Conservation (phyloP, 2,113 vertebrate genomes). For the Echinops telfairi region DNA sequence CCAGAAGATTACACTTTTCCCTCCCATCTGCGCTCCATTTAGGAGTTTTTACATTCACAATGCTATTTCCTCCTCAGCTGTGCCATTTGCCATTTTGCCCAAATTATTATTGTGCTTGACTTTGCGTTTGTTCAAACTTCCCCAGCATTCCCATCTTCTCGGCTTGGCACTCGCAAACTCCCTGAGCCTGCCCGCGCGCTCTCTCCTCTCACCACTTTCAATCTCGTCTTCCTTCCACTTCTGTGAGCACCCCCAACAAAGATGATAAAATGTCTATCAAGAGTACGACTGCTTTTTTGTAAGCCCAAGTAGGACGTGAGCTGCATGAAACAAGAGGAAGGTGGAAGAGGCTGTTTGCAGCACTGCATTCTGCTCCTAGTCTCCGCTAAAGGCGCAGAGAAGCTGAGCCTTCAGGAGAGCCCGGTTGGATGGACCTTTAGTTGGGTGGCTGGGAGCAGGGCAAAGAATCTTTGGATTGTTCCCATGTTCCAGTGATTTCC, state of each 20-base stretch:
- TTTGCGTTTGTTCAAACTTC: neutral
- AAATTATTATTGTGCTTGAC: slow-evolving; percentile 78
- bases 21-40: slow-evolving; percentile 89
- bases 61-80: slow-evolving; percentile 83
- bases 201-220: neutral
- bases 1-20: slow-evolving; percentile 92
- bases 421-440: neutral
- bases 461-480: neutral
- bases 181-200: rapidly evolving
- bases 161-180: neutral
- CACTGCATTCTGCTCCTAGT: neutral
- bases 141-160: neutral
- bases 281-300: neutral
- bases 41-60: slow-evolving; percentile 75
- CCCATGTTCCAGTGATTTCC: neutral
- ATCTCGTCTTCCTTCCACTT: neutral
- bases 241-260: neutral
- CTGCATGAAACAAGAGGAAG: neutral
- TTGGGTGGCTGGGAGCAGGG: neutral
- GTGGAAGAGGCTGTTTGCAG: neutral
- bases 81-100: slow-evolving; percentile 78
- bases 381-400: neutral
- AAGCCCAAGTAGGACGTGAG: neutral
- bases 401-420: neutral
- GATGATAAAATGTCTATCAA: neutral